phyloP scores from a whole-genome alignment of 2,113 vertebrate genomes.

The Cromileptes altivelis region DNA sequence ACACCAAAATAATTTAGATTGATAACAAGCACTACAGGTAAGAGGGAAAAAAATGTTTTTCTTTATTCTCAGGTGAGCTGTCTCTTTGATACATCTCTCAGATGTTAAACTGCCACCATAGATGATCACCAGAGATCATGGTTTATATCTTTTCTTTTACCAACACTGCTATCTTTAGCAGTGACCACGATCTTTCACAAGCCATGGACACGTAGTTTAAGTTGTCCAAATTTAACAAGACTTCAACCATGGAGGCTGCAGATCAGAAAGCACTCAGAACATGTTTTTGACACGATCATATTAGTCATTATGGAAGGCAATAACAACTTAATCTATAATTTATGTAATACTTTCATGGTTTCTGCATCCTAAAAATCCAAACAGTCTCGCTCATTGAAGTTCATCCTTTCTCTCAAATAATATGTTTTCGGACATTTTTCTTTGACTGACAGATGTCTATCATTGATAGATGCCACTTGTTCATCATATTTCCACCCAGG shows the following conservation, averaged over 20 bases:
- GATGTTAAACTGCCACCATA: slow-evolving; percentile 3
- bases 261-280: neutral
- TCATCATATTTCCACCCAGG: neutral
- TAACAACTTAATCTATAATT: neutral
- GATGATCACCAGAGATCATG: neutral
- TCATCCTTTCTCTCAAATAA: neutral
- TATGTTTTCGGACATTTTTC: neutral
- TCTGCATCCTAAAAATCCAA: neutral
- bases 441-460: neutral
- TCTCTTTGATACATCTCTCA: neutral
- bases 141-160: neutral
- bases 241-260: neutral
- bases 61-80: too few species aligned
- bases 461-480: too few species aligned
- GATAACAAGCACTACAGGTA: too few species aligned
- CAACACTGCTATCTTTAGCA: neutral
- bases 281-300: neutral
- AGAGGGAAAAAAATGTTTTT: too few species aligned
- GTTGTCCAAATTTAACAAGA: neutral
- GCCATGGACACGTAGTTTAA: too few species aligned
- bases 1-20: too few species aligned
- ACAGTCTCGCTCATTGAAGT: neutral
- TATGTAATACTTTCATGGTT: neutral
- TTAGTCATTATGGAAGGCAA: neutral
- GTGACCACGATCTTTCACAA: neutral